These are phyloP conservation scores for Diplosoma virens DNA, from an alignment of 23 tunicate genomes.

Conservation along the genomic window DNA sequence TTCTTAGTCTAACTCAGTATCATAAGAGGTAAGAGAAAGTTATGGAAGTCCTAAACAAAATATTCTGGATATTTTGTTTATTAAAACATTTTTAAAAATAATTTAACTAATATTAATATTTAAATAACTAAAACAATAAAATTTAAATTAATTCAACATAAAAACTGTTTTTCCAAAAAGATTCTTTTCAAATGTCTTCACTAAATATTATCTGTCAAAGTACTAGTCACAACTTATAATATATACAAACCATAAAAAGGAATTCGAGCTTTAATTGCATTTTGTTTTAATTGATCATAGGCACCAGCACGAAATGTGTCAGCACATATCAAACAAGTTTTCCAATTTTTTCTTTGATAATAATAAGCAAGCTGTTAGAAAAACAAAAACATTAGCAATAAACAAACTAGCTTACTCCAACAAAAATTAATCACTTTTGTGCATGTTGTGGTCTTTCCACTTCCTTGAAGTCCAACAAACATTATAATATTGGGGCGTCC, in stretches of 20 bases:
- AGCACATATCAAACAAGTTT: conserved; percentile 89
- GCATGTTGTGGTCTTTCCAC: conserved; percentile 97
- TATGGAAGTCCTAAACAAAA: no score
- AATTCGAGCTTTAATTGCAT: conserved; percentile 92
- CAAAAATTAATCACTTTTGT: conserved; percentile 44
- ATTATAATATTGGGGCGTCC: conserved; percentile 85
- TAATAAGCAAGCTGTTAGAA: conserved; percentile 76
- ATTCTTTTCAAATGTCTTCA: no score
- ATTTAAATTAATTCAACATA: no score
- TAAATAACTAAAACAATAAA: no score
- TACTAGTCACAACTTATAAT: background rate
- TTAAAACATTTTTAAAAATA: no score
- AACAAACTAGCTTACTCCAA: background rate
- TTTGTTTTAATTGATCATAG: conserved; percentile 92
- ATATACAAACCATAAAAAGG: conserved; percentile 73
- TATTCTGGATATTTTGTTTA: no score
- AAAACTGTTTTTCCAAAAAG: no score
- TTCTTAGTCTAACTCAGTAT: no score
- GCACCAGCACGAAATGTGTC: conserved; percentile 99
- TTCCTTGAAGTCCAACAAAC: conserved; percentile 99
- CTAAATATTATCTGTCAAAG: no score
- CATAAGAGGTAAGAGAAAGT: no score
- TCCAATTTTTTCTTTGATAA: conserved; percentile 93
- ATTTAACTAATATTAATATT: no score
- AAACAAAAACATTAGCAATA: background rate